Evolutionary conservation across 2,888 invertebrate species (phyloP), one percentile per base, ranked within the genome.

Genomic region (Acleris literana): DNA sequence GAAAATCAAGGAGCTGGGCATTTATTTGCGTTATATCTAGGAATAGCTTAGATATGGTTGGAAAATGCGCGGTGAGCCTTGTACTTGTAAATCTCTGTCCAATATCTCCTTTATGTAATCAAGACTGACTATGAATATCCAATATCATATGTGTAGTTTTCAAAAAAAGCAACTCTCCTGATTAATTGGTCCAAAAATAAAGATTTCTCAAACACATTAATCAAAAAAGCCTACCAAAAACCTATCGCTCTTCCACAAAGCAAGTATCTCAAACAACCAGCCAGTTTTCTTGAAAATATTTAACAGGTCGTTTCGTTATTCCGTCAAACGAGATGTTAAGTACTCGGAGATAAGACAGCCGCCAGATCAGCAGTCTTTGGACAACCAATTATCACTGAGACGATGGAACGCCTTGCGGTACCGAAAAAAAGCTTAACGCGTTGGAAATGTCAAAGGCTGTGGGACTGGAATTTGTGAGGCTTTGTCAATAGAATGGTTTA

Each of bases 331-430:
- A 68, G 83, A 82, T 80, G 84, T 84, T 80, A 64, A 79, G 82
- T 79, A 80, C 80, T 81, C 79, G 80, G 78, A 77, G 77, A 74
- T 74, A 80, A 80, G 70, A 75, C 74, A 74, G 74, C 76, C 77
- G 74, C 76, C 77, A 78, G 80, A 82, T 79, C 76, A 75, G 73
- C 56, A 68, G 54, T 69, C 71, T 83, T 86, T 86, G 83, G 79
- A 72, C 74, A 82, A 78, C 70, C 79, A 82, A 84, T 89, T 89
- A 87, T 75, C 86, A 72, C n/a, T 63, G 60, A 64, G 69, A 69
- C 74, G 71, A 9, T 74, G 76, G 77, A 74, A 78, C 76, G 75
- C 76, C 77, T 71, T 74, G 73, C 71, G 76, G 54, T 20, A 22
- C 63, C 9, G 43, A 57, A 63, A 22, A 56, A 58, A 64, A 57